Evolutionary conservation across 1,140 invertebrate species (phyloP), one percentile per base, ranked within the genome.

Genomic region (Drosophila punjabiensis): DNA sequence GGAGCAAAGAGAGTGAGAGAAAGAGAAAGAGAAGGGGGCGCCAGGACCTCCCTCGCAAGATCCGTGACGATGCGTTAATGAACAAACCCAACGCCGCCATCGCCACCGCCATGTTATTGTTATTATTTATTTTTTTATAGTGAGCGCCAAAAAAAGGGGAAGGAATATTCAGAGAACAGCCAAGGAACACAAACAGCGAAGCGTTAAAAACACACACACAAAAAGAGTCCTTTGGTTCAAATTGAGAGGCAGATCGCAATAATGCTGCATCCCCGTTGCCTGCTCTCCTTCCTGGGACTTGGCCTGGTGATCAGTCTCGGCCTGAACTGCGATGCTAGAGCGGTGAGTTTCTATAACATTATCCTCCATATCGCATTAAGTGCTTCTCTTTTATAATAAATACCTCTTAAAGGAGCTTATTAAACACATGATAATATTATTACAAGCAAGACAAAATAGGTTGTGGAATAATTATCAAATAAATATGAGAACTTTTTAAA

Each of bases 291-390:
- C 30, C 16, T 90, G 76, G 92, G 88, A 66, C 52, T 92, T 43
- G 82, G 78, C 81, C 78, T 85, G 48, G 77, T 71, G 16, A 70
- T 77, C 73, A 81, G 81, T 68, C 79, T 82, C 4, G 74, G 66
- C 43, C 45, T 82, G 30, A 83, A 75, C 16, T 92, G 86, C 74
- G 92, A 92, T 74, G 92, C 92, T 45, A 79, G 92, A 88, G 92
- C 92, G 83, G 92, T 92, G 78, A 92, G 50, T 53, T 18, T 10
- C 3, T 18, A 6, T 13, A 24, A 2, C 24, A 24, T 24, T 2
- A 24, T 24, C 24, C 24, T 24, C 3, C 24, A 24, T 24, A 24
- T 24, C 3, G 24, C 24, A 24, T 24, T 24, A 24, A 24, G 3
- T 37, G 11, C 35, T 11, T 14, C 14, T 5, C 4, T 14, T 37